Evolutionary conservation across 2,888 invertebrate genomes (phyloP), one percentile per base, ranked within the genome.

Genomic region (Acronicta psi): DNA sequence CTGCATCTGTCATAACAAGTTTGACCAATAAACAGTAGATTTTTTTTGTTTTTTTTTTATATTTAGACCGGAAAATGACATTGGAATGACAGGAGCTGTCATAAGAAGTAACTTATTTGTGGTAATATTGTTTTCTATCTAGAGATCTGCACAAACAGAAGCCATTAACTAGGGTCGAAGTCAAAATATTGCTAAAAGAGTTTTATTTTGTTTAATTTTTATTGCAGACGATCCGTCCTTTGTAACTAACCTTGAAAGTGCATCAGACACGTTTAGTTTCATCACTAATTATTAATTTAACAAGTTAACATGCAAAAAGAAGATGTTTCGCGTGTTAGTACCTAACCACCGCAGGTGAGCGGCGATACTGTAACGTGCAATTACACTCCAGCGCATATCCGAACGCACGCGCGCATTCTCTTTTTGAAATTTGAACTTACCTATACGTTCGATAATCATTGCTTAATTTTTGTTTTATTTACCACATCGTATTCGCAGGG

Each of bases 371-470:
- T 59, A 80, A 75, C 81, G 74, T 80, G 73, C 83, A 83, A 85
- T 83, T 84, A 86, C 79, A 65, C 42, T 65, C 53, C 41, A 40
- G 54, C 63, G 63, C 49, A 64, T 62, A 59, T 50, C 37, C 31
- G 43, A 73, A 75, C 64, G 85, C 86, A 86, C 84, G 88, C 83
- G 85, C 80, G 64, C 71, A 58, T 82, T 88, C 89, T 88, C 87
- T 87, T 84, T 85, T 84, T 80, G 82, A 84, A 85, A 73, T 81
- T 83, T 79, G 67, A 81, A 81, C 80, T 79, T 81, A 81, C 80
- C 79, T 81, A 75, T 77, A 50, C 54, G 50, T 73, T 80, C 75
- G 68, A 68, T 77, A 73, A 73, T 77, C 74, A 75, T 74, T 77
- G 55, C 70, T 76, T 73, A 65, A 60, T 59, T 75, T 70, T 70